phyloP scores from a whole-genome alignment of 2,888 invertebrate species.

The Scrobipalpa atriplicella region DNA sequence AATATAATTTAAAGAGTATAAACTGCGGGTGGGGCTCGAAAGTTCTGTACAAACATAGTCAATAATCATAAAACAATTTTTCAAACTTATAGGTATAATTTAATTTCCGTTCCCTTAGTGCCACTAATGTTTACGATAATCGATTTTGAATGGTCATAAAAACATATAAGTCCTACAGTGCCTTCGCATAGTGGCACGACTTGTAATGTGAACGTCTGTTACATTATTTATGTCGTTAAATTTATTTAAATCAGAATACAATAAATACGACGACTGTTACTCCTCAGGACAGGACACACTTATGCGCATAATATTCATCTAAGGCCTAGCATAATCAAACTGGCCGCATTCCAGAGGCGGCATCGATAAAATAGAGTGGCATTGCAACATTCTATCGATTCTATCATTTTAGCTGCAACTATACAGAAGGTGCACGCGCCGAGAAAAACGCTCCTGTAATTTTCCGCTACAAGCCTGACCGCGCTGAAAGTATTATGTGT shows the following conservation, averaged over 20 bases:
- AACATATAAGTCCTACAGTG: not conserved
- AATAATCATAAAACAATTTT: not conserved
- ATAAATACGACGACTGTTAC: not conserved
- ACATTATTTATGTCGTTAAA: constrained; percentile 10
- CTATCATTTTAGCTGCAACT: constrained; percentile 43
- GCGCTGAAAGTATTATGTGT: constrained; percentile 52
- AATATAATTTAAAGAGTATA: not conserved
- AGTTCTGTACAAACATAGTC: not conserved
- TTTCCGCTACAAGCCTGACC: constrained; percentile 61
- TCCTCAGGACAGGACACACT: not conserved
- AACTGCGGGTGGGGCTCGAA: not conserved
- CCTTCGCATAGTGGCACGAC: not conserved
- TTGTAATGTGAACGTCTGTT: not conserved
- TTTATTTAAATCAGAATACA: constrained; percentile 20
- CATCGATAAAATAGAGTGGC: constrained; percentile 38
- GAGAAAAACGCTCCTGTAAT: constrained; percentile 59
- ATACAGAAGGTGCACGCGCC: constrained; percentile 47
- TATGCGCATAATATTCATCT: not conserved
- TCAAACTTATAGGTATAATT: not conserved
- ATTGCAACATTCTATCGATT: constrained; percentile 55
- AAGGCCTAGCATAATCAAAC: constrained; percentile 25
- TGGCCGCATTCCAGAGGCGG: constrained; percentile 42
- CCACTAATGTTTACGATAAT: not conserved
- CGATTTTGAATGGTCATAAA: not conserved
- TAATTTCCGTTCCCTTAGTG: not conserved